Percentiles rank a stretch among this genome's conserved stretches.
Evolutionary conservation across 2,797 vertebrate species (phyloP).

Genomic region (Acanthornis magna): DNA sequence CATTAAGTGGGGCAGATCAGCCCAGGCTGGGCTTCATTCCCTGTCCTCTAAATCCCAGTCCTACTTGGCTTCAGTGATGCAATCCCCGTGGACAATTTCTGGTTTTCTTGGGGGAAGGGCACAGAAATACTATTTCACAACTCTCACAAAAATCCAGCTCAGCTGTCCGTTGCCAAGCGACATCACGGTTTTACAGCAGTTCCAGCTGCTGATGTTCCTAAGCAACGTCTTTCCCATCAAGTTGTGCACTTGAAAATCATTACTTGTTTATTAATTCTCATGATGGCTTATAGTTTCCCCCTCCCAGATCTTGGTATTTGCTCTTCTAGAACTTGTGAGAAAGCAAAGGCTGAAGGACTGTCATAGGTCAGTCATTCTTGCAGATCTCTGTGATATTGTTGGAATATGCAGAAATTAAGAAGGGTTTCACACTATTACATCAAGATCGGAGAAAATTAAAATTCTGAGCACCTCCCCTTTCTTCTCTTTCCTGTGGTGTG

Average conservation of each 20-base stretch:
- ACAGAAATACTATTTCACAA: background rate
- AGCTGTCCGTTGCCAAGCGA: conserved; percentile 24
- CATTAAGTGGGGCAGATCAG: background rate
- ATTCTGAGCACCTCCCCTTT: background rate
- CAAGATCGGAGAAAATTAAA: background rate
- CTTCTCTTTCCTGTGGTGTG: background rate
- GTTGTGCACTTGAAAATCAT: background rate
- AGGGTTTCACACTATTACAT: background rate
- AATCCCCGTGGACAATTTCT: background rate
- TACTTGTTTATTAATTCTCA: background rate
- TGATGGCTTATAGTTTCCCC: background rate
- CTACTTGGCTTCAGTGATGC: background rate
- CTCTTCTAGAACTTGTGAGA: background rate
- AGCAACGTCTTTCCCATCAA: conserved; percentile 7
- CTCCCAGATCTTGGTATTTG: background rate
- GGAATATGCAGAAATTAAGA: background rate
- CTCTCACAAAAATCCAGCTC: background rate
- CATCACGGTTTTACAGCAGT: background rate
- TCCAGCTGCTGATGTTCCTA: conserved; percentile 41
- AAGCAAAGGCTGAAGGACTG: background rate
- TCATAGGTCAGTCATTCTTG: accelerated
- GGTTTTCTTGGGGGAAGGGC: background rate
- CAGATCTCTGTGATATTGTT: background rate
- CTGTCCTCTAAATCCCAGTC: background rate
- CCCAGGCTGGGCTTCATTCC: background rate